Percentiles rank a stretch among this genome's conserved stretches.
Conservation (phyloP, 2,113 vertebrate species). For the Leptodactylus fuscus region DNA sequence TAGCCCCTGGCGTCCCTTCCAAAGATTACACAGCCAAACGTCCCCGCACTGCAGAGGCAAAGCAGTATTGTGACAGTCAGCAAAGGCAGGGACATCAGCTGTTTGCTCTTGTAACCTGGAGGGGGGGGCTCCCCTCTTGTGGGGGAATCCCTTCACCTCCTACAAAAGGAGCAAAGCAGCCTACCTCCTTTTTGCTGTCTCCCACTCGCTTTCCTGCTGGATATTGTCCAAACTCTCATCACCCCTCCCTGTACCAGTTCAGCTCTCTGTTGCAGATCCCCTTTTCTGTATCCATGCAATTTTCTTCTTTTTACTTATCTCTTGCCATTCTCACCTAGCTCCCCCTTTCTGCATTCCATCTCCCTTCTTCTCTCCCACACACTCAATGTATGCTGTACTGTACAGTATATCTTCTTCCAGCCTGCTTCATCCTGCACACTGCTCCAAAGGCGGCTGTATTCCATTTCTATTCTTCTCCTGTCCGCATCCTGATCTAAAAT, state of each 20-base stretch:
- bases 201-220: conserved; percentile 14
- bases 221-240: conserved; percentile 38
- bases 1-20: conserved; percentile 46
- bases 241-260: conserved; percentile 43
- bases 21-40: conserved; percentile 47
- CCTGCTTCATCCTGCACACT: background rate
- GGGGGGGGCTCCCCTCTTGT: conserved; percentile 28
- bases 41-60: conserved; percentile 58
- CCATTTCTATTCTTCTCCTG: background rate
- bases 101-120: conserved; percentile 29
- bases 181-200: conserved; percentile 6
- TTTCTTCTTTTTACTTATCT: conserved; percentile 25
- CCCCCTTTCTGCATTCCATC: conserved; percentile 25
- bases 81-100: conserved; percentile 44
- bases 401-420: background rate
- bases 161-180: conserved; percentile 9
- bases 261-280: background rate
- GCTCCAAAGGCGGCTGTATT: background rate
- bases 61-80: conserved; percentile 52
- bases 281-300: conserved; percentile 37
- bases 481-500: background rate
- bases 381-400: background rate
- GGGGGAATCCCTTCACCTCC: conserved; percentile 33
- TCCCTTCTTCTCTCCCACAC: conserved; percentile 38
- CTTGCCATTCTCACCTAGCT: conserved; percentile 35